Conservation (phyloP, 92 coral and sea anemone species). For the Umimayanthus chanpuru region DNA sequence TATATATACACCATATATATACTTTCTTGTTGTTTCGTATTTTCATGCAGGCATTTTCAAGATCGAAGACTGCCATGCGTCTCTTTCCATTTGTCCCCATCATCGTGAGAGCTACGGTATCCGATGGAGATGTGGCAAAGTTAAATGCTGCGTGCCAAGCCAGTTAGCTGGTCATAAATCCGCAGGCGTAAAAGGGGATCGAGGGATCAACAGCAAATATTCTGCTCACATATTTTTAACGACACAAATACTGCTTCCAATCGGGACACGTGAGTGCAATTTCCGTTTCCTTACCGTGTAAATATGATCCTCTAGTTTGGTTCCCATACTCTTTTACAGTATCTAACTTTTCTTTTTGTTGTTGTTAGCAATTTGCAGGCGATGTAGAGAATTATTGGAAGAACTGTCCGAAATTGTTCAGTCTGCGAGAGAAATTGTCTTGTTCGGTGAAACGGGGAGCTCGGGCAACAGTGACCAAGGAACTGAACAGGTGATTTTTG, state of each 20-base stretch:
- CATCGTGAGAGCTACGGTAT: conserved; percentile 39
- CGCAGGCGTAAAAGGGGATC: conserved; percentile 55
- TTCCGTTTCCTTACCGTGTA: not conserved
- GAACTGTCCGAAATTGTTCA: no score
- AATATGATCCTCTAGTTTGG: not conserved
- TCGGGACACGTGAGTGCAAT: conserved; percentile 14
- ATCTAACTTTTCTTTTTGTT: no score
- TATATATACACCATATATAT: no score
- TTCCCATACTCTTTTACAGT: no score
- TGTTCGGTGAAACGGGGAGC: no score
- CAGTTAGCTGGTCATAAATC: conserved; percentile 47
- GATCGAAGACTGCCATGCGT: conserved; percentile 42
- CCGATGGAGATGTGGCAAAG: not conserved
- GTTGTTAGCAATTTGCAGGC: no score
- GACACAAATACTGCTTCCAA: conserved; percentile 15
- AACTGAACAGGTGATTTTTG: no score
- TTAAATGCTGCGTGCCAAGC: not conserved
- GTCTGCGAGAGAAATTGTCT: no score
- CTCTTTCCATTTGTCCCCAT: conserved; percentile 48
- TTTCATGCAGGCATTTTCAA: conserved; percentile 45
- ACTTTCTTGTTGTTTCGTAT: no score
- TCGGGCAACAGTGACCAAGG: no score
- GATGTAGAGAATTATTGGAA: no score
- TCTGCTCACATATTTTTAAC: conserved; percentile 3
- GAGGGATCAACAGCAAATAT: conserved; percentile 46